phyloP scores from a whole-genome alignment of 2,888 invertebrate species.

The Chrysotoxum bicinctum region DNA sequence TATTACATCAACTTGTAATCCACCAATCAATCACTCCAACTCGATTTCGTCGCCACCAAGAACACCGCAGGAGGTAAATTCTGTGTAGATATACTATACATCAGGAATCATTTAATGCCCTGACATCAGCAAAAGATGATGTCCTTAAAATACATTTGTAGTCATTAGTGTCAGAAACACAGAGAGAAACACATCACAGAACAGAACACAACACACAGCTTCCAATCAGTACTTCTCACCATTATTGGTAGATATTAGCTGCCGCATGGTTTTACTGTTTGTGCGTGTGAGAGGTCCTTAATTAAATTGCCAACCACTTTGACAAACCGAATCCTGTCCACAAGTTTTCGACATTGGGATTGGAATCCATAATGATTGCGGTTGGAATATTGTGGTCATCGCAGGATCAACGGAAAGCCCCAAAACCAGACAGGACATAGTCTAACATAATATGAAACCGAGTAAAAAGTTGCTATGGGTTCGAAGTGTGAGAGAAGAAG shows the following conservation, averaged over 20 bases:
- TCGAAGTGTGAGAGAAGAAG: background rate
- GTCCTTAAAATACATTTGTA: slow-evolving; percentile 47
- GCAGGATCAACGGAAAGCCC: slow-evolving; percentile 37
- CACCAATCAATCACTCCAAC: slow-evolving; percentile 57
- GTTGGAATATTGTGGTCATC: slow-evolving; percentile 60
- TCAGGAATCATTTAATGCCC: slow-evolving; percentile 30
- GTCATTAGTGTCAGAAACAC: slow-evolving; percentile 57
- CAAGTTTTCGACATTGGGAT: slow-evolving; percentile 60
- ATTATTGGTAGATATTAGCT: slow-evolving; percentile 22
- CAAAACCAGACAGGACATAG: slow-evolving; percentile 18
- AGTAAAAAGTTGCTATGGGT: background rate
- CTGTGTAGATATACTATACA: background rate
- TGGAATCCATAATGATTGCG: slow-evolving; percentile 59
- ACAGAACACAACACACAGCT: background rate
- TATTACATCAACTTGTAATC: slow-evolving; percentile 60
- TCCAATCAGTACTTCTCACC: slow-evolving; percentile 23
- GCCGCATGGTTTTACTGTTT: background rate
- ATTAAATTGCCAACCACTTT: slow-evolving; percentile 65
- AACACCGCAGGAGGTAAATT: slow-evolving; percentile 13
- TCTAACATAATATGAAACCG: slow-evolving; percentile 31
- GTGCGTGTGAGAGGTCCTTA: slow-evolving; percentile 29
- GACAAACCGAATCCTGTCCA: slow-evolving; percentile 58
- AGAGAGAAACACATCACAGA: background rate
- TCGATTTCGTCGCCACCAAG: background rate
- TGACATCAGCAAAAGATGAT: slow-evolving; percentile 12